Evolutionary conservation across 1,140 invertebrate genomes (phyloP).

Genomic region (Euglossa dilemma): DNA sequence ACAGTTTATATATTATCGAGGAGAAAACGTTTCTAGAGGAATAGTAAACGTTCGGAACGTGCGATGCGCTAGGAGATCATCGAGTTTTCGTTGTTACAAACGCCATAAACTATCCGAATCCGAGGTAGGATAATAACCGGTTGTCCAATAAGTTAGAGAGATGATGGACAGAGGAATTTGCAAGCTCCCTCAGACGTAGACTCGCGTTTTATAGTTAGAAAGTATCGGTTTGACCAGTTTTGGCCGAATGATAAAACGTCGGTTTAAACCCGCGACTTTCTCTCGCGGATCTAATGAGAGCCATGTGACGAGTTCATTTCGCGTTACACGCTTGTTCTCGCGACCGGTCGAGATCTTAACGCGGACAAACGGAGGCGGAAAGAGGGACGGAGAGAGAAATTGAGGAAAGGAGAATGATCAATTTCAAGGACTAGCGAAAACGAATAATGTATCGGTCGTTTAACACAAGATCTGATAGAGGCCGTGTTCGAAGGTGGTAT

Average conservation of each 20-base stretch:
- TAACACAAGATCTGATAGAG: conserved; percentile 52
- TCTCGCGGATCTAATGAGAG: conserved; percentile 40
- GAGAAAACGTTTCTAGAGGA: conserved; percentile 8
- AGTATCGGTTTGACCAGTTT: conserved; percentile 33
- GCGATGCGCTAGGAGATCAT: not conserved
- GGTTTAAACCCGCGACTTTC: conserved; percentile 33
- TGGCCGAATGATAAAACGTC: not conserved
- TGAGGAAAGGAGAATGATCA: conserved; percentile 47
- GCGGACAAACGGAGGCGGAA: not conserved
- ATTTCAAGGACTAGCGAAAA: conserved; percentile 56
- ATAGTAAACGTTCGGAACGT: not conserved
- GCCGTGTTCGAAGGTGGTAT: conserved; percentile 49
- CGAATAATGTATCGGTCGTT: conserved; percentile 51
- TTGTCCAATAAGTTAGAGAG: not conserved
- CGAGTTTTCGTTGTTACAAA: conserved; percentile 8
- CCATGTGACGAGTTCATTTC: conserved; percentile 49
- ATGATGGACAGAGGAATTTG: not conserved
- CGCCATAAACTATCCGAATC: conserved; percentile 4
- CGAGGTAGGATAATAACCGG: not conserved
- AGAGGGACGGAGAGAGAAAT: conserved; percentile 21
- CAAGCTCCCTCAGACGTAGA: not conserved
- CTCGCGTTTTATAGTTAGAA: conserved; percentile 11
- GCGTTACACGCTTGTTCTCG: conserved; percentile 25
- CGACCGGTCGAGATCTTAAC: not conserved
- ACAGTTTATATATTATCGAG: not conserved